These are phyloP conservation scores for Drosophila neutralis DNA, from an alignment of 2,888 invertebrate species.

Conservation along the genomic window DNA sequence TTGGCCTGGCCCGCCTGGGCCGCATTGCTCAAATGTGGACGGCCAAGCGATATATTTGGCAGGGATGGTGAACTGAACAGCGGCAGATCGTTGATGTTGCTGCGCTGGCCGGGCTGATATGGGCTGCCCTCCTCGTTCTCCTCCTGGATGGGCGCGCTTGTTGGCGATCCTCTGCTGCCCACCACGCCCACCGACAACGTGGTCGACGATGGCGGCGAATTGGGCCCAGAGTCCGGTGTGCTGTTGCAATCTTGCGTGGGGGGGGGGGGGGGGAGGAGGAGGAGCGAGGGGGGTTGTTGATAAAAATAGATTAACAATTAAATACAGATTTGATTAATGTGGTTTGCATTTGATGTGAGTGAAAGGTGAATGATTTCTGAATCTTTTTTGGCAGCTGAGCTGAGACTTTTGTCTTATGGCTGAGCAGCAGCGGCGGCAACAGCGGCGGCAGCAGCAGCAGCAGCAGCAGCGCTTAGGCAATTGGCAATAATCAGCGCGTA, in stretches of 20 bases:
- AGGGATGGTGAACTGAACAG: conserved; percentile 97
- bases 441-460: background rate
- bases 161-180: conserved; percentile 88
- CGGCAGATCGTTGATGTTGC: conserved; percentile 90
- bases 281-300: background rate
- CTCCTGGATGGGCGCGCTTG: conserved; percentile 91
- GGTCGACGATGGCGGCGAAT: conserved; percentile 89
- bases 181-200: conserved; percentile 82
- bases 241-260: conserved; percentile 85
- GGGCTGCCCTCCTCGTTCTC: conserved; percentile 90
- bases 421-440: conserved; percentile 3
- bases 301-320: background rate
- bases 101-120: conserved; percentile 88
- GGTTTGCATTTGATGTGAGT: background rate
- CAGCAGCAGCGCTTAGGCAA: conserved; percentile 3
- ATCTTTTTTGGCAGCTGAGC: background rate
- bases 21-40: conserved; percentile 88
- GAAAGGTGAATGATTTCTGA: background rate
- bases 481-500: conserved; percentile 3
- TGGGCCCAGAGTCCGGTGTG: conserved; percentile 91
- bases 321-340: background rate
- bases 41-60: conserved; percentile 97
- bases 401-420: background rate
- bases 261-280: background rate
- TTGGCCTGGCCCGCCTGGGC: conserved; percentile 77